Evolutionary conservation across 2,797 vertebrate genomes (phyloP), one percentile per base, ranked within the genome.

Genomic region (Acanthopagrus latus): DNA sequence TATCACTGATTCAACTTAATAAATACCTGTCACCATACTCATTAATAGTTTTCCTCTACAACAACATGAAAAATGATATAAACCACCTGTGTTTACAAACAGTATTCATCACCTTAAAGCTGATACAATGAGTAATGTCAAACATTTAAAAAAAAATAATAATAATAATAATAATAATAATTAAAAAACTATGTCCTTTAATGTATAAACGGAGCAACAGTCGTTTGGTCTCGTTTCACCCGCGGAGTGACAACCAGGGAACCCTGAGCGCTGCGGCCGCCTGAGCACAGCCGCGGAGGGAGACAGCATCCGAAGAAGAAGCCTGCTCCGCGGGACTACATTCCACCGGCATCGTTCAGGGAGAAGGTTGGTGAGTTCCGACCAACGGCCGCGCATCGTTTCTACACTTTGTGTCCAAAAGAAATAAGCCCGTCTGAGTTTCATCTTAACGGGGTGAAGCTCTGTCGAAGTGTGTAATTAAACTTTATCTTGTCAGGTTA

Each of bases 281-380:
- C 70, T 79, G 74, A 3, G 71, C 73, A 44, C 74, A 18, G 46
- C n/a, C 62, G 94, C 94, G 94, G 93, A 95, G 64, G 82, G 88
- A 95, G 14, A 93, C 88, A 0, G 69, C 75, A 87, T 91, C 88
- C 83, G 18, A 73, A 71, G 76, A 63, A 81, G 80, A 66, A 78
- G 71, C 68, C 83, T 82, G 86, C 72, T 20, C 10, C 1, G 67
- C 81, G 83, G 89, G 20, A 77, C 89, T 93, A 78, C 82, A 86
- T 91, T 91, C 71, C 83, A 14, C 68, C 82, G 87, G 91, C 90
- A 92, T 93, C 76, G 74, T 21, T n/a, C 54, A 13, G 76, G 58
- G 72, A 78, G 76, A 64, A 64, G 67, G 76, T 77, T 63, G 78
- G 76, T 82, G 83, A 72, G 51, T 43, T 43, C 1, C 25, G 76